Evolutionary conservation across 2,113 vertebrate genomes (phyloP), one percentile per base, ranked within the genome.

Genomic region (Centropus bengalensis): DNA sequence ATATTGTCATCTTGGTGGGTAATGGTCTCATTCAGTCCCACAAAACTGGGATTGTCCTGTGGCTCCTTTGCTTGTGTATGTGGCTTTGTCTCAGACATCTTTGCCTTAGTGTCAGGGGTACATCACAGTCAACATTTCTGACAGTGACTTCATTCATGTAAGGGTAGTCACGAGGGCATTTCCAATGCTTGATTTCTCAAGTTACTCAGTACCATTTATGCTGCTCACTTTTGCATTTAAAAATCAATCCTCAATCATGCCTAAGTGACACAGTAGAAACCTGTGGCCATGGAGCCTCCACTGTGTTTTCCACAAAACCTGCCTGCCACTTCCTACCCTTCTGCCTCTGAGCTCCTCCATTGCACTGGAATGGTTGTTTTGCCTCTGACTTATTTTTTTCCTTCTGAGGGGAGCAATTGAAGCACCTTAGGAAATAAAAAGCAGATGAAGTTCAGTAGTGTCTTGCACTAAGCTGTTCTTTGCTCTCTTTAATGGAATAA

Each of bases 141-240:
- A 52, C 32, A 77, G 26, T 12, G 40, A 21, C 36, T 36, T 36
- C 36, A 36, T 89, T 80, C 28, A 49, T 28, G 4, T 5, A 74
- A 85, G 88, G 30, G 22, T 55, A 88, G 42, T 45, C 27, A 88
- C 60, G 76, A 69, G 76, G 68, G 60, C 49, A n/a, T 73, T 89
- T 94, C 79, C 82, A 74, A 3, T 55, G 59, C 38, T 42, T 69
- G 51, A 64, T 90, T 91, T 88, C 79, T 95, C 82, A 78, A 7
- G 78, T 94, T 89, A 83, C 94, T 80, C 52, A 40, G 38, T 70
- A 32, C 16, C 49, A 58, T 38, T 96, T 94, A 60, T 32, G 13
- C 38, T 78, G 36, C 64, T 88, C 81, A 88, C 68, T 78, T 81
- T 3, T 81, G 33, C 86, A 88, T 95, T 93, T 91, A 93, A 95